These are phyloP conservation scores for Centruroides sculpturatus DNA, from an alignment of 1,140 invertebrate species.

Conservation along the genomic window DNA sequence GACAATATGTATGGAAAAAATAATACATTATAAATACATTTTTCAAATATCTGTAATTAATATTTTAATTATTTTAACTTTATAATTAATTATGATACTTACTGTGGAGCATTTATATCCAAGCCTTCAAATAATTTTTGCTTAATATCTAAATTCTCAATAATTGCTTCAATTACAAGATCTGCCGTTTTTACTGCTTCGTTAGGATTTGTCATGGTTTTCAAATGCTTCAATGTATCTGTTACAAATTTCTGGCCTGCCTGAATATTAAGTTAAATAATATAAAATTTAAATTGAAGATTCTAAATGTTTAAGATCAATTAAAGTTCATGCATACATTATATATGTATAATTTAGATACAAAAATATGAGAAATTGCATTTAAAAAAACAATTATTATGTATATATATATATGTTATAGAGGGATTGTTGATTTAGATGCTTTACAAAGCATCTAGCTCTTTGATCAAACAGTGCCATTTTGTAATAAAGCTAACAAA, in stretches of 20 bases:
- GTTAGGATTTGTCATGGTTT: conserved; percentile 41
- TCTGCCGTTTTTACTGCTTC: conserved; percentile 48
- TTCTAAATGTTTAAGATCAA: not conserved
- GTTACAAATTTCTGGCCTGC: conserved; percentile 47
- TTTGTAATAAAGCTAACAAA: no score
- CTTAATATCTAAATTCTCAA: conserved; percentile 68
- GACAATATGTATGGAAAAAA: no score
- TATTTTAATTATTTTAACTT: no score
- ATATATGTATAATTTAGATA: not conserved
- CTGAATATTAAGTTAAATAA: conserved; percentile 18
- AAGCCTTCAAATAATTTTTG: conserved; percentile 53
- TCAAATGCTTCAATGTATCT: conserved; percentile 43
- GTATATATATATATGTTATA: no score
- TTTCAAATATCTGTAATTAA: no score
- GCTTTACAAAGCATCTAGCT: no score
- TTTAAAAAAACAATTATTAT: no score
- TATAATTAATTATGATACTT: conserved; percentile 20
- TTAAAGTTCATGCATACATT: not conserved
- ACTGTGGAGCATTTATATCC: conserved; percentile 32
- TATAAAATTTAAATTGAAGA: conserved; percentile 1
- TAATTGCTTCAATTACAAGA: conserved; percentile 72
- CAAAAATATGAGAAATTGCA: no score
- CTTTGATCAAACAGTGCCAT: no score
- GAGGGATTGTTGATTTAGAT: no score
- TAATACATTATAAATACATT: no score